Evolutionary conservation across 2,797 vertebrate species (phyloP).

Genomic region (Triplophysa yarkandensis): DNA sequence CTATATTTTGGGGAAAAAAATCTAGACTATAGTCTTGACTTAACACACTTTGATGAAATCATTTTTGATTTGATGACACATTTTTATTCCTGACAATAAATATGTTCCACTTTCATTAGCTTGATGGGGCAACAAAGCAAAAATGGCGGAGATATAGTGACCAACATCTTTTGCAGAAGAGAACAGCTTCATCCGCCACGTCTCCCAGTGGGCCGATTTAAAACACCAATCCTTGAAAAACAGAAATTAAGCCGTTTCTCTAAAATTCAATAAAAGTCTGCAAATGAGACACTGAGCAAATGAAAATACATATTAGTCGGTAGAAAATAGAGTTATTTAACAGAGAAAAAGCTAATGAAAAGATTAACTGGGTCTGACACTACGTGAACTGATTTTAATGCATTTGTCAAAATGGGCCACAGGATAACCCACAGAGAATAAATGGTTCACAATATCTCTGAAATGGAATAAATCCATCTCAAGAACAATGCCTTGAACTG

Average conservation of each 20-base stretch:
- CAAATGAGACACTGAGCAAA: slow-evolving; percentile 40
- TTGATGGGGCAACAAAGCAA: slow-evolving; percentile 9
- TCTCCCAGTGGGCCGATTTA: slow-evolving; percentile 15
- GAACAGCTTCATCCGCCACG: background rate
- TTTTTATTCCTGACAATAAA: background rate
- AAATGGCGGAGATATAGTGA: background rate
- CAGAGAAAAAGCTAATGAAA: slow-evolving; percentile 18
- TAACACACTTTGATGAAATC: too few relatives aligned
- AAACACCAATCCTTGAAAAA: slow-evolving; percentile 30
- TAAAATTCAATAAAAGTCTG: slow-evolving; percentile 42
- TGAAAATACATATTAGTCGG: slow-evolving; percentile 28
- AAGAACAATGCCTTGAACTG: slow-evolving; percentile 41
- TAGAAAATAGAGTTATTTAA: slow-evolving; percentile 40
- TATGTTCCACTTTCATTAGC: background rate
- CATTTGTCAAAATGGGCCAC: slow-evolving; percentile 23
- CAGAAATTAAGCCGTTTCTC: slow-evolving; percentile 38
- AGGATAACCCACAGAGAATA: slow-evolving; percentile 28
- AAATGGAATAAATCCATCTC: slow-evolving; percentile 37
- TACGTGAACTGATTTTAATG: slow-evolving; percentile 24
- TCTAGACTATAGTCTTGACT: too few relatives aligned
- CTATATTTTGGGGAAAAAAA: too few relatives aligned
- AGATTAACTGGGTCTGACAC: slow-evolving; percentile 33
- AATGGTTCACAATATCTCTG: slow-evolving; percentile 4
- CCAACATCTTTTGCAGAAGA: background rate
- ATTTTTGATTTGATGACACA: background rate